Base-by-base conservation (phyloP, 1,140 invertebrate genomes). In the Formica exsecta region DNA sequence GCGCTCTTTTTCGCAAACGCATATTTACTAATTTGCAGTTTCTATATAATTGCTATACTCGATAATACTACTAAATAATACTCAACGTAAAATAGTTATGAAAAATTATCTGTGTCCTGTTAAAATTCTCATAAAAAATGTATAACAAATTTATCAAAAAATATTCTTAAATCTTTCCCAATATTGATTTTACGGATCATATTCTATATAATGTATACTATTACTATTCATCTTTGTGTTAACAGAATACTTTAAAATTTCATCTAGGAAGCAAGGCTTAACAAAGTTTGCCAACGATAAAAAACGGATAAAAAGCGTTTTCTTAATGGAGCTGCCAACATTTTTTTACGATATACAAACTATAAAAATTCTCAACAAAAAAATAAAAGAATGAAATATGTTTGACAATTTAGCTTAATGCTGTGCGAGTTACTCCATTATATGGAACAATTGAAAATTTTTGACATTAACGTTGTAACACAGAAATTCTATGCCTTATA, bases 51-150 rank as follows among this genome's bases (percentile, higher is more conserved):
- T 61, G 68, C 29, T 59, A 29, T 59, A 59, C 2, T 83, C 4
- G 4, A 83, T 83, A 83, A 83, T 83, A 83, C 79, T 83, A 74
- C 13, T 41, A 74, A 66, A 62, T 83, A 74, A 73, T 83, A 83
- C 79, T 61, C 25, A 38, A 61, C 38, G 13, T 81, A 44, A 61
- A 83, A 61, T 48, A 73, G 19, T 44, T 16, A 25, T n/a, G 29
- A 73, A 13, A 7, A 68, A 4, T 16, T 19, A 68, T 51, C 16
- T 6, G 48, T 19, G 7, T 16, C 66, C 19, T 4, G 0, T 68
- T 25, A 19, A 51, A 54, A 41, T 54, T n/a, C 57, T 70, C 11
- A 19, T 70, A 22, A 57, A 73, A 71, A 13, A 32, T 1, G 4
- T 41, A 38, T 29, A 51, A 51, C 11, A 77, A 81, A 59, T 73